Evolutionary conservation across 2,113 vertebrate species (phyloP), one percentile per base, ranked within the genome.

Genomic region (Sporophila hypoxantha): DNA sequence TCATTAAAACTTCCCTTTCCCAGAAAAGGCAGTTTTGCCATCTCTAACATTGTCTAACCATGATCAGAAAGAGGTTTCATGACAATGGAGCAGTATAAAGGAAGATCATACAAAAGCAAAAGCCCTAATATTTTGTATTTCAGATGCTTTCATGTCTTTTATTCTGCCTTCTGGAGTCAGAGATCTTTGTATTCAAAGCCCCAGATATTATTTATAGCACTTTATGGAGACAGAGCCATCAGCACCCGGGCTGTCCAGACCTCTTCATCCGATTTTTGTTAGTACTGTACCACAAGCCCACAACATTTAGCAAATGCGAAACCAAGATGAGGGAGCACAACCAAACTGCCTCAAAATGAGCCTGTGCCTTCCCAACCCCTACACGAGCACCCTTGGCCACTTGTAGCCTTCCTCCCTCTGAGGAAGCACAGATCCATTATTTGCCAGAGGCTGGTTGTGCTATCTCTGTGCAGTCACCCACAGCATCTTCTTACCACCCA

Each of bases 151-250:
- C 59, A 61, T 76, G 90, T 84, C 77, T 91, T 90, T 71, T 73
- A 78, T 89, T 91, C 84, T 25, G 55, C 81, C 66, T 86, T 90
- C 77, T 90, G 88, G 93, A 91, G 92, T 65, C 90, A 84, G 70
- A 84, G 50, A 92, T 93, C 90, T 90, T 93, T 68, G 75, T 84
- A 84, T 73, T 84, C 93, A 93, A 94, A 94, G 92, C 62, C 74
- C 67, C 75, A 90, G 16, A 73, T 50, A 64, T 78, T 95, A 94
- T 95, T 93, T 88, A 93, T 84, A 94, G 86, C 20, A 10, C 27
- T 90, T 92, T 44, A 68, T 78, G 81, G 83, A 92, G 81, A 93
- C 92, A 93, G 86, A 91, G 50, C 77, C 93, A 95, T 93, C 92
- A 92, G 80, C 88, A 69, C 50, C 50, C 83, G 30, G 86, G 50